Conservation (phyloP, 1,140 invertebrate genomes). For the Vanessa tameamea region DNA sequence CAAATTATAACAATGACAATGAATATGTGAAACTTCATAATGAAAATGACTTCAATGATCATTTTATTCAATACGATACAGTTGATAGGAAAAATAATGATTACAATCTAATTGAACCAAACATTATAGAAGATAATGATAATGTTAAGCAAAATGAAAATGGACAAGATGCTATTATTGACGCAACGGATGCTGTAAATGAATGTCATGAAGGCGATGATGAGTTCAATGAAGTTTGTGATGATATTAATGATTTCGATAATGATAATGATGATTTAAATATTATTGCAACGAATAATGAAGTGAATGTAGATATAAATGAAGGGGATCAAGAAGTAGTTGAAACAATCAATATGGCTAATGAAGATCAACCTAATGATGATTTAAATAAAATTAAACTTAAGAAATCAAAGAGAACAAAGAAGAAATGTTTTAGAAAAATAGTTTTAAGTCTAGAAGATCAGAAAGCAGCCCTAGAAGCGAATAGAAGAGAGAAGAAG, state of each 20-base stretch:
- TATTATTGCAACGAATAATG: background rate
- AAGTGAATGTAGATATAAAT: background rate
- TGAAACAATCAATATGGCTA: background rate
- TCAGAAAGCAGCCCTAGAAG: slow-evolving; percentile 71
- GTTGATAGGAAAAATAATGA: slow-evolving; percentile 17
- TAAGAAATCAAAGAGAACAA: slow-evolving; percentile 43
- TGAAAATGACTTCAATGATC: slow-evolving; percentile 36
- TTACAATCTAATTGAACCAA: background rate
- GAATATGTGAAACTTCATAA: slow-evolving; percentile 43
- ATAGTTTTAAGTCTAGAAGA: slow-evolving; percentile 60
- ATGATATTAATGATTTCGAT: slow-evolving; percentile 15
- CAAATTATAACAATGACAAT: slow-evolving; percentile 34
- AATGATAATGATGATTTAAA: slow-evolving; percentile 29
- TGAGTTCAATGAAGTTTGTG: background rate
- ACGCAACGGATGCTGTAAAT: background rate
- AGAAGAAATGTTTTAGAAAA: slow-evolving; percentile 52
- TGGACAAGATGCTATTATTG: background rate
- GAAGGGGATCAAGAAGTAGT: slow-evolving; percentile 13
- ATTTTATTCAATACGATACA: slow-evolving; percentile 24
- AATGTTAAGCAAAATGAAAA: background rate
- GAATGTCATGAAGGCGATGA: slow-evolving; percentile 19
- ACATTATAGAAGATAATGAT: background rate
- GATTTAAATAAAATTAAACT: slow-evolving; percentile 38
- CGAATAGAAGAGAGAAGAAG: slow-evolving; percentile 62
- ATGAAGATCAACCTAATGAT: slow-evolving; percentile 19